Evolutionary conservation across 2,888 invertebrate species (phyloP).

Genomic region (Heliothis peltigera): DNA sequence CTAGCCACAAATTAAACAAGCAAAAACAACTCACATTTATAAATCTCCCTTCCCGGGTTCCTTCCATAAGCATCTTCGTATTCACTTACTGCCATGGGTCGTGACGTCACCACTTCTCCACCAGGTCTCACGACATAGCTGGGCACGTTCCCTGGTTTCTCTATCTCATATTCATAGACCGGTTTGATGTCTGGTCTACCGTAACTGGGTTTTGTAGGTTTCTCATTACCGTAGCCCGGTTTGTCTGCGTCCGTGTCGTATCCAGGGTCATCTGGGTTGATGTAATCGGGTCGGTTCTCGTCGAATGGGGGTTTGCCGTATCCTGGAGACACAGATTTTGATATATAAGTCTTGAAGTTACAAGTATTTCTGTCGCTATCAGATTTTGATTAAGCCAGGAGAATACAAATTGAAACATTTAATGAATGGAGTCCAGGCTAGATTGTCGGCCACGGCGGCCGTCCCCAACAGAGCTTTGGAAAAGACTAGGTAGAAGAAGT

Average conservation of each 20-base stretch:
- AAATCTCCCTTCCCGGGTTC: conserved; percentile 70
- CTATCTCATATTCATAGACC: conserved; percentile 81
- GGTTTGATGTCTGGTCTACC: conserved; percentile 74
- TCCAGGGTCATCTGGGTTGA: conserved; percentile 28
- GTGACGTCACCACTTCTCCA: conserved; percentile 80
- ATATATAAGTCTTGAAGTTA: too few relatives aligned
- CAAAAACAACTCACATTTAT: conserved; percentile 76
- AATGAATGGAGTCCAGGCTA: too few relatives aligned
- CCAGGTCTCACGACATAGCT: conserved; percentile 77
- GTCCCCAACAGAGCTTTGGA: too few relatives aligned
- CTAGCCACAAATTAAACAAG: not conserved
- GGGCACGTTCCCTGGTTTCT: conserved; percentile 75
- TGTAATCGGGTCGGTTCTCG: conserved; percentile 52
- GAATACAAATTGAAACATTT: too few relatives aligned
- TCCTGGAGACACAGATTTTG: conserved; percentile 13
- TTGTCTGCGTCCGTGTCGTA: conserved; percentile 41
- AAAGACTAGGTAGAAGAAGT: too few relatives aligned
- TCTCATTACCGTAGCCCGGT: conserved; percentile 47
- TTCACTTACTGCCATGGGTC: conserved; percentile 78
- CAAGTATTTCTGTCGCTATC: too few relatives aligned
- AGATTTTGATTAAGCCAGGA: too few relatives aligned
- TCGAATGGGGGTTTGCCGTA: conserved; percentile 38
- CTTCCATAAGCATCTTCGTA: conserved; percentile 70
- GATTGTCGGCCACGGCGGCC: too few relatives aligned
- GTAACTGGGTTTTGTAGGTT: conserved; percentile 44